Evolutionary conservation across 2,113 vertebrate genomes (phyloP).

Genomic region (Pelobates fuscus): DNA sequence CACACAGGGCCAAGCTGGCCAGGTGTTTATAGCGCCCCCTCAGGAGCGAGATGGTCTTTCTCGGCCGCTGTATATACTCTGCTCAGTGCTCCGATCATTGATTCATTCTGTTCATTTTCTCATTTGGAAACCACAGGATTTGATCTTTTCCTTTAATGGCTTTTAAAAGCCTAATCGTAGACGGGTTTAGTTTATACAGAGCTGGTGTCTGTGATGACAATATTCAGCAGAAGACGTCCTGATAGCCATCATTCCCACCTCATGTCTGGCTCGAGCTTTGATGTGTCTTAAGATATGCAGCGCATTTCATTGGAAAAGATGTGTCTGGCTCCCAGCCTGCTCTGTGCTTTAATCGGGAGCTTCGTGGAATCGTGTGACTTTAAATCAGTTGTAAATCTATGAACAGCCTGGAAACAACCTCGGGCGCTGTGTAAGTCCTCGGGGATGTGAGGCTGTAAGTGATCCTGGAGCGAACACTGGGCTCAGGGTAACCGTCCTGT

Average conservation of each 20-base stretch:
- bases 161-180: conserved; percentile 43
- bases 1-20: not conserved
- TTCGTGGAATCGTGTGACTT: conserved; percentile 26
- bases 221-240: conserved; percentile 34
- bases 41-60: not conserved
- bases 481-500: not conserved
- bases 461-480: conserved; percentile 19
- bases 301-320: conserved; percentile 24
- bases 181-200: conserved; percentile 24
- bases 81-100: too few species aligned
- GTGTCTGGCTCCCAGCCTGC: conserved; percentile 41
- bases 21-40: not conserved
- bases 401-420: conserved; percentile 29
- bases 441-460: conserved; percentile 13
- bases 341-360: conserved; percentile 36
- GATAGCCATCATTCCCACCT: conserved; percentile 42
- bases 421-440: not conserved
- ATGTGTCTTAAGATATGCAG: conserved; percentile 35
- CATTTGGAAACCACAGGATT: conserved; percentile 8
- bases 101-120: not conserved
- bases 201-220: conserved; percentile 40
- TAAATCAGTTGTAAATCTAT: conserved; percentile 40
- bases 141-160: conserved; percentile 38
- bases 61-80: not conserved
- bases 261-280: conserved; percentile 22